Evolutionary conservation across 2,797 vertebrate species (phyloP).

Genomic region (Eleutherodactylus coqui): DNA sequence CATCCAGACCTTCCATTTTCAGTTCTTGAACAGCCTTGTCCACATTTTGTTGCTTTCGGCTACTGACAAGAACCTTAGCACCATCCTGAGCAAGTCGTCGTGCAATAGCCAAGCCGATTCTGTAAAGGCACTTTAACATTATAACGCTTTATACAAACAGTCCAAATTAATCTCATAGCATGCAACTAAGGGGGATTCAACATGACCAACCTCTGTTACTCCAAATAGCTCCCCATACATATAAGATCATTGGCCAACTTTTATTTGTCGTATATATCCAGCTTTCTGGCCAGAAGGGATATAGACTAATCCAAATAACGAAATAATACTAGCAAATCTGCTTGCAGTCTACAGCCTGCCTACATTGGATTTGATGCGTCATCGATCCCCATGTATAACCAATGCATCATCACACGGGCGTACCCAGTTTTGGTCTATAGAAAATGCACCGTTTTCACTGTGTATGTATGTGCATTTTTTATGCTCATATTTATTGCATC

Average conservation of each 20-base stretch:
- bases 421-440: too few relatives aligned
- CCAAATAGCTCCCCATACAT: not conserved
- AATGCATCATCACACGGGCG: too few relatives aligned
- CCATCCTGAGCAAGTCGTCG: slow-evolving; percentile 83
- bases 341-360: not conserved
- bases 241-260: not conserved
- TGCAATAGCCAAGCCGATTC: slow-evolving; percentile 86
- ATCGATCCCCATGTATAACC: too few relatives aligned
- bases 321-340: not conserved
- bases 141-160: not conserved
- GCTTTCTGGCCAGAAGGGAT: not conserved
- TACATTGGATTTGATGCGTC: not conserved
- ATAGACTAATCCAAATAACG: too few relatives aligned
- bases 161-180: not conserved
- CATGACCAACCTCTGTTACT: not conserved
- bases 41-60: slow-evolving; percentile 85
- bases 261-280: not conserved
- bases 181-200: not conserved
- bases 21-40: slow-evolving; percentile 80
- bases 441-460: too few relatives aligned
- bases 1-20: slow-evolving; percentile 78
- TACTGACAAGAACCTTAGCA: slow-evolving; percentile 87
- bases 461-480: too few relatives aligned
- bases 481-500: too few relatives aligned
- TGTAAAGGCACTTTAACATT: slow-evolving; percentile 62